Evolutionary conservation across 2,888 invertebrate species (phyloP), one percentile per base, ranked within the genome.

Genomic region (Molorchus minor): DNA sequence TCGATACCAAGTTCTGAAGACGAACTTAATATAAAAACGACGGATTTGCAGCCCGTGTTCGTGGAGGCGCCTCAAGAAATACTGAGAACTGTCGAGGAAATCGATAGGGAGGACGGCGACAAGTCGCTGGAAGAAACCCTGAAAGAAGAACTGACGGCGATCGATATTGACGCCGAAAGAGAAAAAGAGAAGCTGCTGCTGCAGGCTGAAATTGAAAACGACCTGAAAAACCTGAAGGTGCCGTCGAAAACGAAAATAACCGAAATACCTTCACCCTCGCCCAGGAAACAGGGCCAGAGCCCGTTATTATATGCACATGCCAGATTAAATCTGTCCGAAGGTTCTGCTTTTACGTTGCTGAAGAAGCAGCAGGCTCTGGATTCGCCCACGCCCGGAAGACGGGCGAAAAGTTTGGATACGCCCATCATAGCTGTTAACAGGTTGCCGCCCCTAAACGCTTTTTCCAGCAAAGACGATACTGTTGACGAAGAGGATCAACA

Each of bases 401-500:
- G 93, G 70, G 90, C 93, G 1, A 93, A 93, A 80, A 93, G 93
- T 58, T 83, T 94, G 65, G 94, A 94, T 72, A 90, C 93, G 1
- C 91, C 93, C 1, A 89, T 93, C 16, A 92, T 94, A 72, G 89
- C 92, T 15, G 80, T 93, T 21, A 91, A 89, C 77, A 85, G 89
- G 72, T 79, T 94, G 36, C 93, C 93, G 12, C 89, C 92, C 4
- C 88, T 91, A 79, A 92, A 93, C 79, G 91, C 93, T 0, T 93
- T 93, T 77, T 94, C 93, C 1, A 92, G 93, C 17, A 93, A 93
- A 80, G 94, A 94, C 76, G 94, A 94, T 75, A 94, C 94, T 0
- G 88, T 94, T 0, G 93, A 89, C 68, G 87, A 88, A 70, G 86
- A 87, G 58, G 90, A 91, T 65, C 88, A 88, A 75, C 73, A 82